Percentiles rank a stretch among this genome's conserved stretches.
phyloP scores from a whole-genome alignment of 2,113 vertebrate genomes.

The Pangasianodon gigas region DNA sequence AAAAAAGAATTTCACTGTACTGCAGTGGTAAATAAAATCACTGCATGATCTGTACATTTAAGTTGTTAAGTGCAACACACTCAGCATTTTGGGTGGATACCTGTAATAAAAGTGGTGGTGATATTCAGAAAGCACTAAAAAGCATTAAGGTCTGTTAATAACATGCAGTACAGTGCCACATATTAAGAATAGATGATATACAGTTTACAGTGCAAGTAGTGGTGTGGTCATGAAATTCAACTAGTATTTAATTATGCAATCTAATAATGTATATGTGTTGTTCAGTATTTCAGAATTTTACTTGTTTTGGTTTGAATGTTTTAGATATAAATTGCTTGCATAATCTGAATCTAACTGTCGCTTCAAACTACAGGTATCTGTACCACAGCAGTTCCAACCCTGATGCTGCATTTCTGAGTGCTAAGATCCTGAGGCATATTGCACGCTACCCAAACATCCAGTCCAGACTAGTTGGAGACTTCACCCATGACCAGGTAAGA shows the following conservation, averaged over 20 bases:
- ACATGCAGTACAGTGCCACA: not conserved
- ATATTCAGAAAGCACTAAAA: not conserved
- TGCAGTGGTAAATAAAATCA: not conserved
- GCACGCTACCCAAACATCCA: constrained; percentile 94
- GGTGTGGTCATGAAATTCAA: not conserved
- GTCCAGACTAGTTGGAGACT: constrained; percentile 91
- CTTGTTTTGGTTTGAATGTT: not conserved
- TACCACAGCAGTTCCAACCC: constrained; percentile 90
- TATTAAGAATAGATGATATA: not conserved
- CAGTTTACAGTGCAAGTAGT: not conserved
- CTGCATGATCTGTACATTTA: not conserved
- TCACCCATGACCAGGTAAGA: constrained; percentile 91
- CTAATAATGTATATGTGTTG: too few species aligned
- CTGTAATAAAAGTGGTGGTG: too few species aligned
- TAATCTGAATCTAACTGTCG: not conserved
- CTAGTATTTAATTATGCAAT: not conserved
- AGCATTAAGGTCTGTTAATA: not conserved
- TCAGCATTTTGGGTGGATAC: not conserved
- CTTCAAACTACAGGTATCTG: constrained; percentile 80
- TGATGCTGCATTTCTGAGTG: constrained; percentile 91
- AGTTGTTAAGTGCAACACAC: not conserved
- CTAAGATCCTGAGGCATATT: constrained; percentile 92
- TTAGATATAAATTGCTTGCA: not conserved
- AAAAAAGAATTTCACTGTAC: not conserved
- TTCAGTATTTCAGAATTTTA: too few species aligned